phyloP scores from a whole-genome alignment of 2,888 invertebrate genomes.

The Dynastes hyllus region DNA sequence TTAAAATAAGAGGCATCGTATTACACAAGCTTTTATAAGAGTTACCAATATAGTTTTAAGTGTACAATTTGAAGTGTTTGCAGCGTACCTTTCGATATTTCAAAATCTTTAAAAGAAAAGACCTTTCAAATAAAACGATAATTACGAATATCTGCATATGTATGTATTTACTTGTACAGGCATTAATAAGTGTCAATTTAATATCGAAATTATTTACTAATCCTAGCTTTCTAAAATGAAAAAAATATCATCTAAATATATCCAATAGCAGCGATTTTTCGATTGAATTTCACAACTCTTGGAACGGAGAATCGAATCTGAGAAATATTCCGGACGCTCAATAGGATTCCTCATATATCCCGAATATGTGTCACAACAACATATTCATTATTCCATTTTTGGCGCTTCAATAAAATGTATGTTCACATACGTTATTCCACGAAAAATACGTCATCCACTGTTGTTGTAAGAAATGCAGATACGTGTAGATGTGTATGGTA shows the following conservation, averaged over 20 bases:
- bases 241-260: not conserved
- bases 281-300: not conserved
- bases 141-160: no score
- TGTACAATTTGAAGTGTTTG: not conserved
- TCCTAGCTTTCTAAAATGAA: not conserved
- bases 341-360: not conserved
- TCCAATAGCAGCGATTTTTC: not conserved
- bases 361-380: constrained; percentile 33
- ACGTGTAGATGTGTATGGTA: not conserved
- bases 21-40: not conserved
- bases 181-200: constrained; percentile 11
- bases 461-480: constrained; percentile 12
- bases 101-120: not conserved
- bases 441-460: constrained; percentile 26
- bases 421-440: constrained; percentile 3
- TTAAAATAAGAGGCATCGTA: not conserved
- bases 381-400: constrained; percentile 32
- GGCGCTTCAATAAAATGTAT: constrained; percentile 26
- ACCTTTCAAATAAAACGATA: constrained; percentile 5
- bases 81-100: not conserved
- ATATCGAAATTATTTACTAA: not conserved
- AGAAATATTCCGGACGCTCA: not conserved
- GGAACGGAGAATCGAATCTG: not conserved
- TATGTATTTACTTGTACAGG: no score
- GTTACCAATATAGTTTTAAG: constrained; percentile 5